Evolutionary conservation across 2,888 invertebrate species (phyloP).

Genomic region (Folsomia manolachei): DNA sequence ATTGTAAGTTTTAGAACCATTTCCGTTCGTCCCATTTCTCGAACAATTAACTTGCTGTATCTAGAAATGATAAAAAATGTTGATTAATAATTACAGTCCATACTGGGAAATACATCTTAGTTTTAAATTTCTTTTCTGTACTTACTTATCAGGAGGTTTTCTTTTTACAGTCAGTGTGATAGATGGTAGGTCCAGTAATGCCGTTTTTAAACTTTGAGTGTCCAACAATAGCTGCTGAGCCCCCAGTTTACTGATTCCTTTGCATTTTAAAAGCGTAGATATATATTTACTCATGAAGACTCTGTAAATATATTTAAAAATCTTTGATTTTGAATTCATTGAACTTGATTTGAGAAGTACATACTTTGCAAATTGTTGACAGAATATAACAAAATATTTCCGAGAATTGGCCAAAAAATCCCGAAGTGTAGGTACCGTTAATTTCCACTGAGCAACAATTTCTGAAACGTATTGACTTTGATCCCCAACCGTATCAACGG

Average conservation of each 20-base stretch:
- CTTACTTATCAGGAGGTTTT: constrained; percentile 82
- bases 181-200: constrained; percentile 88
- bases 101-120: not conserved
- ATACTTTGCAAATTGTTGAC: constrained; percentile 88
- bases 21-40: constrained; percentile 95
- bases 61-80: constrained; percentile 51
- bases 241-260: constrained; percentile 81
- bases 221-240: constrained; percentile 93
- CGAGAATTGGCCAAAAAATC: constrained; percentile 86
- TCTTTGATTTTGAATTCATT: too few species aligned
- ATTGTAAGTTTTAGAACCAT: constrained; percentile 98
- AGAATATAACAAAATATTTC: constrained; percentile 97
- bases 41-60: constrained; percentile 69
- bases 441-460: constrained; percentile 79
- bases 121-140: not conserved
- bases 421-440: constrained; percentile 80
- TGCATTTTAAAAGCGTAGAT: constrained; percentile 84
- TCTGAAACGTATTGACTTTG: constrained; percentile 93
- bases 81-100: not conserved
- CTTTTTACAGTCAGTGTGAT: constrained; percentile 83
- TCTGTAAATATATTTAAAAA: too few species aligned
- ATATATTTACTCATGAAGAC: constrained; percentile 93
- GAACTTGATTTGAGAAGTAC: constrained; percentile 53
- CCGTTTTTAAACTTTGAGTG: constrained; percentile 90
- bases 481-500: constrained; percentile 91